Percentiles rank a stretch among this genome's conserved stretches.
Conservation (phyloP, 1,140 invertebrate genomes). For the Drosophila prosaltans region DNA sequence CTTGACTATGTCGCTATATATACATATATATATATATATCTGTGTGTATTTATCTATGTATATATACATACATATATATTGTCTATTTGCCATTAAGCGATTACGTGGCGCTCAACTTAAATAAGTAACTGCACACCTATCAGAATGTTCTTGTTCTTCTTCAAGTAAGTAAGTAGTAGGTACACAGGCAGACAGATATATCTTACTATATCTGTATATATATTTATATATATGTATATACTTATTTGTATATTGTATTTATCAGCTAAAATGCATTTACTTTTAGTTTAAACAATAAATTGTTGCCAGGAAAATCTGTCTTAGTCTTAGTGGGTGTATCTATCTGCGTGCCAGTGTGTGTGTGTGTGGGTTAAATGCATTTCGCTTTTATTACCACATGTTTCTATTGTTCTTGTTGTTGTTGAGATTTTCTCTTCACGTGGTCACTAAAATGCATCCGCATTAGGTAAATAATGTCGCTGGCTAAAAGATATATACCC, state of each 20-base stretch:
- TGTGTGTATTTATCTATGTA: constrained; percentile 30
- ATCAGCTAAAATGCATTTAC: constrained; percentile 44
- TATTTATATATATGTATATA: constrained; percentile 17
- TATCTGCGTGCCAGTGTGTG: not conserved
- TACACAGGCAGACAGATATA: constrained; percentile 14
- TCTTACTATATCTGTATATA: constrained; percentile 29
- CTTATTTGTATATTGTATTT: constrained; percentile 39
- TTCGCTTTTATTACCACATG: constrained; percentile 26
- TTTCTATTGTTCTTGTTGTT: not conserved
- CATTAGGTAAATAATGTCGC: constrained; percentile 51
- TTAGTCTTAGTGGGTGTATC: constrained; percentile 1
- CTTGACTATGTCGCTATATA: constrained; percentile 37
- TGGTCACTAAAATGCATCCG: constrained; percentile 38
- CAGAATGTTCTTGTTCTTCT: constrained; percentile 8
- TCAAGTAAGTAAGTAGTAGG: constrained; percentile 1
- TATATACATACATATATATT: constrained; percentile 7
- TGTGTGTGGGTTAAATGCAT: constrained; percentile 45
- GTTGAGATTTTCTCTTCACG: constrained; percentile 41
- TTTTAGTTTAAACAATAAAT: constrained; percentile 75
- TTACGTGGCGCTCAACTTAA: constrained; percentile 59
- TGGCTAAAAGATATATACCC: not conserved
- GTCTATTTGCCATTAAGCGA: constrained; percentile 72
- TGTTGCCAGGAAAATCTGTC: constrained; percentile 51
- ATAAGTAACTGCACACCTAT: constrained; percentile 10
- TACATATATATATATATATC: constrained; percentile 1